Evolutionary conservation across 1,140 invertebrate species (phyloP), one percentile per base, ranked within the genome.

Genomic region (Temnothorax curvispinosus): DNA sequence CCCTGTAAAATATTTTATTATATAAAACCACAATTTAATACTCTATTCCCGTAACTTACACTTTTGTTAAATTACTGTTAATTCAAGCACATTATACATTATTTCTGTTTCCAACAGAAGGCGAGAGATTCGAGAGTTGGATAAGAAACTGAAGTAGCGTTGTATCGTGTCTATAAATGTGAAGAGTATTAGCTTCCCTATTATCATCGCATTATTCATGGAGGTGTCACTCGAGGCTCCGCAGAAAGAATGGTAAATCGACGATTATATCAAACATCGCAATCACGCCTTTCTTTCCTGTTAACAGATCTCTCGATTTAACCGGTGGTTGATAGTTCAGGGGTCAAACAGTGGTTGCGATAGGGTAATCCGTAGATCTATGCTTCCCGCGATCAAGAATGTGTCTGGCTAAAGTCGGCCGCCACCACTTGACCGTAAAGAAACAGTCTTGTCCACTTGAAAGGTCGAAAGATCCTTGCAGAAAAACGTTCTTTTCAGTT

Each of bases 1-100:
- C 93, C 98, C 98, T 98, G 96, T 65, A 95, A 96, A 71, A 4
- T 1, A 9, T 56, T 56, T 32, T 13, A 47, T 44, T 41, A 67
- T 21, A 44, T 8, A 69, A 32, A 60, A 4, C 0, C 4, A 44
- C 2, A 44, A 35, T 47, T 44, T 47, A 64, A 8, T 44, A 7
- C 2, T 64, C 21, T 50, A 32, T 15, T 69, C 47, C 15, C 52
- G 11, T 35, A 72, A 72, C 8, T 35, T 2, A 2, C 52, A 52
- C 0, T 18, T 80, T 27, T 67, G 1, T n/a, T 11, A 44, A 18
- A 77, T 35, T 35, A 11, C 1, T 38, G 15, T 52, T 18, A 47
- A 21, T 58, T 75, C 1, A 18, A 52, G 13, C 5, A n/a, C 6
- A 9, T 77, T 18, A 3, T 7, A 69, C 32, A 1, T 27, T 41